Evolutionary conservation across 2,113 vertebrate genomes (phyloP).

Genomic region (Neomonachus schauinslandi): DNA sequence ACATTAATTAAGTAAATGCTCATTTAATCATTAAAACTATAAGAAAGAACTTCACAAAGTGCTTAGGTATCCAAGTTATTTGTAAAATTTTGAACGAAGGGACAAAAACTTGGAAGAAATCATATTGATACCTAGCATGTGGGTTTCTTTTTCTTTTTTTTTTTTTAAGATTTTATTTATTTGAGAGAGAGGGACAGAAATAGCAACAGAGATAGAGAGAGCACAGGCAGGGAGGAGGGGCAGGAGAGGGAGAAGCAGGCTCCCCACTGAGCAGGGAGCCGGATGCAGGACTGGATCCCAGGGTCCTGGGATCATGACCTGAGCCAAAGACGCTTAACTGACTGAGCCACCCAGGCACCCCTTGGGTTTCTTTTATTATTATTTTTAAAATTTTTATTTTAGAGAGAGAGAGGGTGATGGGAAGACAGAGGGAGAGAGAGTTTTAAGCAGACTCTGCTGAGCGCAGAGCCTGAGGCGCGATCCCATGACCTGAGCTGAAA

Average conservation of each 20-base stretch:
- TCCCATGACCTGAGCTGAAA: too few species aligned
- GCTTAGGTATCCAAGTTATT: neutral
- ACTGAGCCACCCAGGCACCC: neutral
- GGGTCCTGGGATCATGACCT: neutral
- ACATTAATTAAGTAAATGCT: neutral
- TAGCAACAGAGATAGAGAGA: neutral
- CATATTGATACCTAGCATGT: neutral
- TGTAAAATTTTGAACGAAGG: neutral
- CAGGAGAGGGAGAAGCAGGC: neutral
- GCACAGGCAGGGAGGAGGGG: neutral
- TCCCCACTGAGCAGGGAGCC: neutral
- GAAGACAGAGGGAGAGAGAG: too few species aligned
- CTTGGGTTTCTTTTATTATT: neutral
- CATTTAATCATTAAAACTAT: neutral
- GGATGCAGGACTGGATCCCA: accelerated
- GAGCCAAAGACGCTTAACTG: neutral
- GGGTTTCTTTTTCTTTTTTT: neutral
- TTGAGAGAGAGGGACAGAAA: neutral
- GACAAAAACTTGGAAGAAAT: neutral
- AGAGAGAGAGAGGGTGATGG: neutral
- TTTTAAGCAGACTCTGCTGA: too few species aligned
- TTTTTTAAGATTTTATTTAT: neutral
- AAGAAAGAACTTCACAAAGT: neutral
- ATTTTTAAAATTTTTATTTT: neutral
- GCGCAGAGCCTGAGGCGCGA: too few species aligned